Conservation (phyloP, 1,140 invertebrate genomes). For the Oncopeltus fasciatus region DNA sequence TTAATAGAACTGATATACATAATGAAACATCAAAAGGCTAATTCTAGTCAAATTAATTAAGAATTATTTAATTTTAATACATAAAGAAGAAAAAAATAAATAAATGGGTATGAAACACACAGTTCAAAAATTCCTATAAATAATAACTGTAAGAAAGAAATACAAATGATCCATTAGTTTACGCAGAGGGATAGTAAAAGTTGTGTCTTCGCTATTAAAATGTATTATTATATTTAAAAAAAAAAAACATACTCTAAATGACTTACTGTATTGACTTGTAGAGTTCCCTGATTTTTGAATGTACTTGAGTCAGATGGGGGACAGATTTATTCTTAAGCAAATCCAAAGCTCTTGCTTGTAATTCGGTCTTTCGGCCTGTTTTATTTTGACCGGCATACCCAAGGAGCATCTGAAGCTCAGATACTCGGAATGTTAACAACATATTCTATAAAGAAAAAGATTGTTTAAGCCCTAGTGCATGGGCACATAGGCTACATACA, state of each 20-base stretch:
- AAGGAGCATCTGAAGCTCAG: slow-evolving; percentile 70
- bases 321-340: slow-evolving; percentile 55
- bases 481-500: neutral
- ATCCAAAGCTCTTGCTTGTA: slow-evolving; percentile 63
- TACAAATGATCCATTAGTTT: no score
- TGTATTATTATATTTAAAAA: neutral
- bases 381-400: slow-evolving; percentile 73
- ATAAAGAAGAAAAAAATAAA: no score
- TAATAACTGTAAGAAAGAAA: no score
- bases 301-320: slow-evolving; percentile 35
- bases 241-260: neutral
- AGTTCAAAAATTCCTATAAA: no score
- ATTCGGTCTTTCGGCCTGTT: slow-evolving; percentile 71
- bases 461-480: neutral
- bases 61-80: no score
- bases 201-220: no score
- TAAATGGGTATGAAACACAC: no score
- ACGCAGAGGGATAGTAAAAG: no score
- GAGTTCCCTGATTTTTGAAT: slow-evolving; percentile 69
- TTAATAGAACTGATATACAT: no score
- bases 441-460: slow-evolving; percentile 42
- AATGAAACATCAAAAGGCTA: no score
- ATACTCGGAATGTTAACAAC: slow-evolving; percentile 69
- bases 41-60: no score
- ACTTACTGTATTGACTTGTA: slow-evolving; percentile 55